These are phyloP conservation scores for Hyla sarda DNA, from an alignment of 2,113 vertebrate genomes.

Conservation along the genomic window DNA sequence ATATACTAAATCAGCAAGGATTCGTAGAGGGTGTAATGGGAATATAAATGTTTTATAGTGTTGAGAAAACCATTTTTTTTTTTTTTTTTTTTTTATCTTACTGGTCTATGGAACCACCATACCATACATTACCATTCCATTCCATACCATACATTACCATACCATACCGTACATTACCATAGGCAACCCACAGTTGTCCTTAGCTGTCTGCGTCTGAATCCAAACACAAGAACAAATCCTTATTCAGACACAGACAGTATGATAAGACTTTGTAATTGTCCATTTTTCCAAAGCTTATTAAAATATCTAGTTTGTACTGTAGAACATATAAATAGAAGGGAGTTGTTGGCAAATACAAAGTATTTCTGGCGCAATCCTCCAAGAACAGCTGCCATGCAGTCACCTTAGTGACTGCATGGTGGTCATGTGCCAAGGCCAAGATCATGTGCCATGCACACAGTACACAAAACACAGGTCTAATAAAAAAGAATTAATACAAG, in stretches of 20 bases:
- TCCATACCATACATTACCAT: too few species aligned
- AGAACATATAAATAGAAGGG: slow-evolving; percentile 25
- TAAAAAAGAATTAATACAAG: slow-evolving; percentile 1
- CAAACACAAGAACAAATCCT: background rate
- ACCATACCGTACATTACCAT: too few species aligned
- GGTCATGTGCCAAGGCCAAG: background rate
- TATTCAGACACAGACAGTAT: background rate
- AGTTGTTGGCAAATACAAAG: slow-evolving; percentile 37
- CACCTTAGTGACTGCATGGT: too few species aligned
- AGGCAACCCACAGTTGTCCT: background rate
- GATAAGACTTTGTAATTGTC: slow-evolving; percentile 3
- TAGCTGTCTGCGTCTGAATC: background rate
- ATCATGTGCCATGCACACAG: background rate
- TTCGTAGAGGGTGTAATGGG: too few species aligned
- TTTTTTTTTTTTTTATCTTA: too few species aligned
- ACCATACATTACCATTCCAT: too few species aligned
- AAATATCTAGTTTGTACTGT: slow-evolving; percentile 25
- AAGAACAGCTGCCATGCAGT: slow-evolving; percentile 47
- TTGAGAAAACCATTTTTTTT: too few species aligned
- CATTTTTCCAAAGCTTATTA: slow-evolving; percentile 32
- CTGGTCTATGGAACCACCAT: too few species aligned
- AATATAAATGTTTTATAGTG: too few species aligned
- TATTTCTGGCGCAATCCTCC: slow-evolving; percentile 6
- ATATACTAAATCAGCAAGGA: too few species aligned
- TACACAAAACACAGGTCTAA: background rate